Base-by-base conservation (phyloP, 2,888 invertebrate genomes). In the Archips xylosteana region DNA sequence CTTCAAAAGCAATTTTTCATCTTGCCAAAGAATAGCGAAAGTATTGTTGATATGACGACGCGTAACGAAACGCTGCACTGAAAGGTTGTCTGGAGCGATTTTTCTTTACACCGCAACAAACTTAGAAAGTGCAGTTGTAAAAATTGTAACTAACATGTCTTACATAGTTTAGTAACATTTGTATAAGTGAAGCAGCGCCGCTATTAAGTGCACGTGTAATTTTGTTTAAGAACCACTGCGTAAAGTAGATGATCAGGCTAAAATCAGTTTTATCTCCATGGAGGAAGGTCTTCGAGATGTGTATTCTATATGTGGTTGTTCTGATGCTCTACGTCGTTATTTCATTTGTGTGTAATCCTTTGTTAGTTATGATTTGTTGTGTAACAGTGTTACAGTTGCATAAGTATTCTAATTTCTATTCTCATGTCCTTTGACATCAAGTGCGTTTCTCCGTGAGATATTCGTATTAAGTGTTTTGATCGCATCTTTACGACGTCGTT, bases 21-120 rank as follows among this genome's bases (percentile, higher is more conserved):
- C 49, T 59, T 39, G 39, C 45, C 68, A 67, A 74, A 62, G 78
- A 83, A 86, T 79, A 88, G 86, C 85, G 89, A 91, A 89, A 90
- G 89, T 84, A 82, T 81, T 81, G 77, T 80, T 82, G 80, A 78
- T 79, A 81, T 82, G 82, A 80, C 81, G 76, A 80, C 79, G 79
- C 78, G 85, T 67, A 67, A 67, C 66, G 54, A 65, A 49, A 51
- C 57, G 36, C 32, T 3, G n/a, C 70, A 70, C 65, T 77, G 71
- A 77, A 79, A 79, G 76, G 75, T 76, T 77, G 67, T 70, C 78
- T 76, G 79, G 80, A 83, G 82, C 79, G 78, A 87, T 88, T 87
- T 86, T 87, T 87, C 85, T 85, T 85, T 80, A 80, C 64, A 64
- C 3, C 60, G 63, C 49, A 5, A 69, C 73, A 36, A 73, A 63